phyloP scores from a whole-genome alignment of 2,113 vertebrate species.

The Castor canadensis region DNA sequence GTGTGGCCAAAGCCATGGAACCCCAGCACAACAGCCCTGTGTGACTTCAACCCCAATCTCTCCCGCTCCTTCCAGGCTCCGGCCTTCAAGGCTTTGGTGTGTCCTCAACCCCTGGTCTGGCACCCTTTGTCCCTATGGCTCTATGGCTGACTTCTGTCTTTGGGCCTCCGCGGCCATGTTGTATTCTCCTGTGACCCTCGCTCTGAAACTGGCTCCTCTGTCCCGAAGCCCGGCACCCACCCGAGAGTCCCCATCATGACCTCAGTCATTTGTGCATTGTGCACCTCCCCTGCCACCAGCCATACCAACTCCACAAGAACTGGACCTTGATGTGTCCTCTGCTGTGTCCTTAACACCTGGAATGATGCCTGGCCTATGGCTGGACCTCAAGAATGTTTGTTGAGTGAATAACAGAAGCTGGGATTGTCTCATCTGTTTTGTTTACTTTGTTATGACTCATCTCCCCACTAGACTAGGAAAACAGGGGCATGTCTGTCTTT shows the following conservation, averaged over 20 bases:
- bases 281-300: no score
- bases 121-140: background rate
- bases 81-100: background rate
- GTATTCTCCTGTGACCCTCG: background rate
- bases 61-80: rapidly evolving
- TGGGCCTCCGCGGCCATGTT: background rate
- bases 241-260: no score
- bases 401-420: slow-evolving; percentile 55
- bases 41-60: background rate
- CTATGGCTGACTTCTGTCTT: background rate
- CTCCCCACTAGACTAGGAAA: slow-evolving; percentile 51
- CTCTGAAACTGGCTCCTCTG: background rate
- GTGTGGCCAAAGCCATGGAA: background rate
- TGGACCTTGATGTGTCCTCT: background rate
- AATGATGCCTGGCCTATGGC: background rate
- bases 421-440: slow-evolving; percentile 49
- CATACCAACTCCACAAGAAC: no score
- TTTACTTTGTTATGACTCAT: slow-evolving; percentile 58
- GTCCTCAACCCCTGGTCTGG: background rate
- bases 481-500: slow-evolving; percentile 36
- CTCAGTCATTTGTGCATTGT: background rate
- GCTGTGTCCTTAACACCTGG: background rate
- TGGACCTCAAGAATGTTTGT: slow-evolving; percentile 34
- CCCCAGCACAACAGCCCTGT: rapidly evolving
- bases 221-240: background rate